phyloP scores from a whole-genome alignment of 2,888 invertebrate genomes.

The Brassicogethes aeneus region DNA sequence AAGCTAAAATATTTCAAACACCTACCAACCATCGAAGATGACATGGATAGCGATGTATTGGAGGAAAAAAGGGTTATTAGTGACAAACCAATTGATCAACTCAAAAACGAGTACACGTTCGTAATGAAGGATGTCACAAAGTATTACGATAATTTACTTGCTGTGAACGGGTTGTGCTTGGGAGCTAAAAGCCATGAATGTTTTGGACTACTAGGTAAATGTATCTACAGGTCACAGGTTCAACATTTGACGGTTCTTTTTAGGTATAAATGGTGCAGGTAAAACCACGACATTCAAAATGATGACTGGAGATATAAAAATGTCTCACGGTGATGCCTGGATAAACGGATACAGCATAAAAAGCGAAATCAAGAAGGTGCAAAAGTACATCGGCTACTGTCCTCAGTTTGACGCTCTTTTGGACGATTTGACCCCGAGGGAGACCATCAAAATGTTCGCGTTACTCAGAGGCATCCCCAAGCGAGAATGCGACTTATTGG shows the following conservation, averaged over 20 bases:
- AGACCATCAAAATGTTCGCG: conserved; percentile 40
- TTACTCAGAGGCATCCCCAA: conserved; percentile 36
- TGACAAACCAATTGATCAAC: conserved; percentile 29
- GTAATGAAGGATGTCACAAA: conserved; percentile 59
- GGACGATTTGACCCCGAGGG: conserved; percentile 41
- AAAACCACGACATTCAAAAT: conserved; percentile 81
- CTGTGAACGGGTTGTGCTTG: conserved; percentile 56
- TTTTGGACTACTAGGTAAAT: conserved; percentile 55
- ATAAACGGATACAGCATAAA: conserved; percentile 35
- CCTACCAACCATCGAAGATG: conserved; percentile 20
- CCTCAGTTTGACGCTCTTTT: conserved; percentile 44
- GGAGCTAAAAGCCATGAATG: conserved; percentile 63
- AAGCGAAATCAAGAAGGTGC: conserved; percentile 45
- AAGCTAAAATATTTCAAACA: conserved; percentile 4
- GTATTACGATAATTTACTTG: conserved; percentile 57
- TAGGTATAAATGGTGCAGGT: conserved; percentile 76
- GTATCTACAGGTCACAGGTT: not conserved
- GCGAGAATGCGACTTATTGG: conserved; percentile 16
- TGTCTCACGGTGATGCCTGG: conserved; percentile 57
- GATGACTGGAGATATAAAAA: conserved; percentile 68
- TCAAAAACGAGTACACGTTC: conserved; percentile 40
- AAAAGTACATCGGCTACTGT: conserved; percentile 48
- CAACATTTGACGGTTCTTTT: not conserved
- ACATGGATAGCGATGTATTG: conserved; percentile 42
- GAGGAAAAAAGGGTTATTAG: conserved; percentile 42